phyloP scores from a whole-genome alignment of 2,797 vertebrate species.

The Microctenopoma steveboyesi region DNA sequence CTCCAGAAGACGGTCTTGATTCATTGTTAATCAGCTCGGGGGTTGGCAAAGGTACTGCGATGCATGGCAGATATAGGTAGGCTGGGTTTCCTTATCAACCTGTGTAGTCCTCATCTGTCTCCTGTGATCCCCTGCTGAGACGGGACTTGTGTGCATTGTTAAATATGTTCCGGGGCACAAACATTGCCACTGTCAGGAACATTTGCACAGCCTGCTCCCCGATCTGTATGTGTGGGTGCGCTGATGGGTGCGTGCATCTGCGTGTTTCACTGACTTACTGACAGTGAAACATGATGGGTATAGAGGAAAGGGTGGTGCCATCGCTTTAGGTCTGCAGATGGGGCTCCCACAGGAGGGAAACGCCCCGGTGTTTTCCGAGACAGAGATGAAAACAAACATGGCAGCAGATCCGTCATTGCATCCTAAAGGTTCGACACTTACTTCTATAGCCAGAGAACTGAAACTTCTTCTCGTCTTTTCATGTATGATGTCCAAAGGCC shows the following conservation, averaged over 20 bases:
- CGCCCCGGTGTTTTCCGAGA: constrained; percentile 76
- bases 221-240: constrained; percentile 25
- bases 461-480: constrained; percentile 51
- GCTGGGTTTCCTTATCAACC: constrained; percentile 70
- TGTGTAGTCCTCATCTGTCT: constrained; percentile 80
- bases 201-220: constrained; percentile 55
- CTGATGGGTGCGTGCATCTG: constrained; percentile 17
- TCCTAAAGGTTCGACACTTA: constrained; percentile 54
- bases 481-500: constrained; percentile 62
- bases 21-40: constrained; percentile 75
- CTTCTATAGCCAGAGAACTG: constrained; percentile 45
- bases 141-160: constrained; percentile 73
- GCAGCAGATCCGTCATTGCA: constrained; percentile 61
- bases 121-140: constrained; percentile 77
- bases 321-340: constrained; percentile 72
- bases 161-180: constrained; percentile 79
- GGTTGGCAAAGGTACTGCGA: constrained; percentile 52
- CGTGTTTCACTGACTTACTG: constrained; percentile 54
- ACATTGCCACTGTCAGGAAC: constrained; percentile 65
- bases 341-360: constrained; percentile 79
- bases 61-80: constrained; percentile 56
- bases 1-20: constrained; percentile 70
- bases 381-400: constrained; percentile 63
- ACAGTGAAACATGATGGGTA: constrained; percentile 62
- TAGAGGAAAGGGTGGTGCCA: constrained; percentile 77